Conservation (phyloP, 2,797 vertebrate genomes). For the Mormyrops attenuatus region DNA sequence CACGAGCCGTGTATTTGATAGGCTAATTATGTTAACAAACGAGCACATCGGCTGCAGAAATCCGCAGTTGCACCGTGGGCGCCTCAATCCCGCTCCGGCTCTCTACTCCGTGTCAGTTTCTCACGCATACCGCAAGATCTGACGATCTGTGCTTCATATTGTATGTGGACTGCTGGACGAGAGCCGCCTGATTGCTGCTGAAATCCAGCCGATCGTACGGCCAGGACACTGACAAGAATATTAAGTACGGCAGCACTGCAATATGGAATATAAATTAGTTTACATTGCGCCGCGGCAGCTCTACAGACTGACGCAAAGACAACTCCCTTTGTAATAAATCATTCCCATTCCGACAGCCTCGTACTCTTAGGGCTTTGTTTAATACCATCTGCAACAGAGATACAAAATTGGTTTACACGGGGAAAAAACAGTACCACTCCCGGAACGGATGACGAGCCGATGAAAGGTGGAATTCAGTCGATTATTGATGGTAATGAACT, state of each 20-base stretch:
- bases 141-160: slow-evolving; percentile 68
- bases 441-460: slow-evolving; percentile 55
- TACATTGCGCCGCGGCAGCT: slow-evolving; percentile 75
- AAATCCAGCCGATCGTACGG: slow-evolving; percentile 64
- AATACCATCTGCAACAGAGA: slow-evolving; percentile 71
- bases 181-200: slow-evolving; percentile 58
- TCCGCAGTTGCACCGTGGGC: not conserved
- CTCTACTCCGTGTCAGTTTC: slow-evolving; percentile 45
- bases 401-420: slow-evolving; percentile 76
- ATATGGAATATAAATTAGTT: slow-evolving; percentile 84
- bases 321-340: slow-evolving; percentile 80
- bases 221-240: slow-evolving; percentile 74
- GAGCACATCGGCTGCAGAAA: slow-evolving; percentile 34
- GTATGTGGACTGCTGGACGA: slow-evolving; percentile 67
- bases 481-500: slow-evolving; percentile 76
- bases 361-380: slow-evolving; percentile 78
- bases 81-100: slow-evolving; percentile 39
- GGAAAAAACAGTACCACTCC: slow-evolving; percentile 51
- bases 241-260: slow-evolving; percentile 71
- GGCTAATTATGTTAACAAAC: slow-evolving; percentile 36
- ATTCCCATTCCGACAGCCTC: slow-evolving; percentile 71
- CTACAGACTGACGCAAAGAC: slow-evolving; percentile 68
- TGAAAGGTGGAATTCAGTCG: slow-evolving; percentile 68
- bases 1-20: slow-evolving; percentile 33
- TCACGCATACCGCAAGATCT: slow-evolving; percentile 51